Percentiles rank a stretch among this genome's conserved stretches.
phyloP scores from a whole-genome alignment of 2,888 invertebrate genomes.

The Thymelicus sylvestris region DNA sequence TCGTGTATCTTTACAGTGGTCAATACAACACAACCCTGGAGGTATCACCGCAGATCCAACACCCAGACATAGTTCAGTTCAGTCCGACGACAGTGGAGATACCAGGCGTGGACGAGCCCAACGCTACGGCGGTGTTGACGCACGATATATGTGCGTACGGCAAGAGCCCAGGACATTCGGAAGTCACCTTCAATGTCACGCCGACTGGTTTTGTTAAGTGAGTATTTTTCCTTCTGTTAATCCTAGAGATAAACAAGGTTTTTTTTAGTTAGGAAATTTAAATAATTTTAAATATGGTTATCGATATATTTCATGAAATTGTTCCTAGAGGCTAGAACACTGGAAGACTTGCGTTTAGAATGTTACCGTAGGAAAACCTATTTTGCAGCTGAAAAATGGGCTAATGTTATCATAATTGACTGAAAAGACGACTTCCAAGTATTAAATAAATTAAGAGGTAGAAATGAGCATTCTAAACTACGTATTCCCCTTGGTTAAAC shows the following conservation, averaged over 20 bases:
- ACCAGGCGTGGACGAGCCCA: conserved; percentile 62
- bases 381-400: no score
- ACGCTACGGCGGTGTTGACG: conserved; percentile 61
- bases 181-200: conserved; percentile 85
- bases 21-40: conserved; percentile 70
- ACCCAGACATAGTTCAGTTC: conserved; percentile 86
- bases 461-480: no score
- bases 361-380: no score
- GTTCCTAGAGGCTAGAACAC: no score
- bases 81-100: conserved; percentile 76
- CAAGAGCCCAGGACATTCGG: conserved; percentile 87
- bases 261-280: no score
- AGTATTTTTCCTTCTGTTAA: conserved; percentile 50
- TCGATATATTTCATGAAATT: no score
- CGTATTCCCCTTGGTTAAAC: not conserved
- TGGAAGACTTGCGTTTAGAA: no score
- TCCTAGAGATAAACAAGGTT: no score
- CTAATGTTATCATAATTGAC: no score
- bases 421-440: no score
- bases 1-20: conserved; percentile 59
- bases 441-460: no score
- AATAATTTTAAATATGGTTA: no score
- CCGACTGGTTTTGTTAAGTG: conserved; percentile 79
- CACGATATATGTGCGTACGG: conserved; percentile 85
- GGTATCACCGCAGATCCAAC: conserved; percentile 86